phyloP scores from a whole-genome alignment of 2,113 vertebrate genomes.

The Callocephalon fimbriatum region DNA sequence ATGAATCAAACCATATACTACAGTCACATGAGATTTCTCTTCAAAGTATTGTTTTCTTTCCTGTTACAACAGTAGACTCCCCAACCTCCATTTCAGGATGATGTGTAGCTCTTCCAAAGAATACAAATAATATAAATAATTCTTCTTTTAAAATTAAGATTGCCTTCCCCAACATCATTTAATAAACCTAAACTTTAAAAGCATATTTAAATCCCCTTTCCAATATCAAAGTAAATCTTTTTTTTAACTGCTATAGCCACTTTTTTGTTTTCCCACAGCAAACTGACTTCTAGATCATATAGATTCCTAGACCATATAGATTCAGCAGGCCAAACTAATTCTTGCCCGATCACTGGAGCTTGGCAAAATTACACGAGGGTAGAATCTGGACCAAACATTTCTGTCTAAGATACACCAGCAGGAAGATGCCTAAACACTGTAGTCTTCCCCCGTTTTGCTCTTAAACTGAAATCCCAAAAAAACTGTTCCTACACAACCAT shows the following conservation, averaged over 20 bases:
- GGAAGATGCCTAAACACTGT: not conserved
- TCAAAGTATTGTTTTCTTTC: constrained; percentile 13
- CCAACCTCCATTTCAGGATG: not conserved
- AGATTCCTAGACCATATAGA: not conserved
- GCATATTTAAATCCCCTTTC: not conserved
- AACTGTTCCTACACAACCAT: not conserved
- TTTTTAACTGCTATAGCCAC: not conserved
- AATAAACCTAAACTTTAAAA: not conserved
- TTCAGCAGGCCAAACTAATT: not conserved
- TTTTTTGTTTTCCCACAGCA: not conserved
- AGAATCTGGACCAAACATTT: not conserved
- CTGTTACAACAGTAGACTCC: not conserved
- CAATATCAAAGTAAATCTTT: not conserved
- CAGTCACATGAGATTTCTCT: not conserved
- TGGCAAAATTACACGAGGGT: not conserved
- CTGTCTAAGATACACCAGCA: not conserved
- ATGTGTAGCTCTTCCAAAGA: not conserved
- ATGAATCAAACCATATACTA: not conserved
- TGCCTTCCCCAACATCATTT: not conserved
- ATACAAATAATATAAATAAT: not conserved
- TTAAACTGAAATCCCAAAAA: not conserved
- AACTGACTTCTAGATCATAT: not conserved
- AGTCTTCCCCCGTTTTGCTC: not conserved
- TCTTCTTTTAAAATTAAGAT: fast-evolving
- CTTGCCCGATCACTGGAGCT: not conserved